Base-by-base conservation (phyloP, 2,797 vertebrate species). In the Cynopterus sphinx region DNA sequence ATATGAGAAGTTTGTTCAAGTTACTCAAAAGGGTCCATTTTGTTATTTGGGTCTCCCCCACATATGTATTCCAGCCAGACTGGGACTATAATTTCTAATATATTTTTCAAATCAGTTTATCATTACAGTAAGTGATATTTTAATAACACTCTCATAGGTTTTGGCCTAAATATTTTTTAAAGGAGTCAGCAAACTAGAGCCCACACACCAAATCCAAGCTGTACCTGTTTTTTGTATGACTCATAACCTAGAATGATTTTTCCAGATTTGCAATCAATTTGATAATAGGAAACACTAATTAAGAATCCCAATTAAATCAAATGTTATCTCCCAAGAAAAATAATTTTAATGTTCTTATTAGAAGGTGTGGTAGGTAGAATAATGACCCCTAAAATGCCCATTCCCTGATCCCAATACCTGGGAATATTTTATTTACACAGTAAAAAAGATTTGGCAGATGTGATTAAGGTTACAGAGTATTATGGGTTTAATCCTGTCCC, bases 271-370 rank as follows among this genome's bases (percentile, higher is more conserved):
- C 10, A 65, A 59, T 43, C 8, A 88, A 63, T 59, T 83, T 53
- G 43, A 39, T 61, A 9, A 78, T 12, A 73, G 22, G 33, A 26
- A 93, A 90, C 41, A 57, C 49, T 74, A 61, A 57, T 33, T 92
- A 46, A 86, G 28, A 91, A 78, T 65, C 13, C 21, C 65, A 90
- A n/a, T 87, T 74, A 91, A 94, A 86, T 13, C 36, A 87, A 74
- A 90, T 59, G 9, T 31, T 86, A 81, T 63, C 13, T 81, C 9
- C 8, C 17, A 39, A 77, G n/a, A 65, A 65, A 75, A 49, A 57
- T 4, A 81, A 71, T 55, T 57, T 9, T 51, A 68, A 24, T 81
- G 39, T 33, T 86, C 33, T 88, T 84, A 57, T 63, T 41, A 61
- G 9, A 51, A 63, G 17, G 4, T 41, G 2, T 39, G 9, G 12